Evolutionary conservation across 2,888 invertebrate genomes (phyloP).

Genomic region (Dugesia japonica): DNA sequence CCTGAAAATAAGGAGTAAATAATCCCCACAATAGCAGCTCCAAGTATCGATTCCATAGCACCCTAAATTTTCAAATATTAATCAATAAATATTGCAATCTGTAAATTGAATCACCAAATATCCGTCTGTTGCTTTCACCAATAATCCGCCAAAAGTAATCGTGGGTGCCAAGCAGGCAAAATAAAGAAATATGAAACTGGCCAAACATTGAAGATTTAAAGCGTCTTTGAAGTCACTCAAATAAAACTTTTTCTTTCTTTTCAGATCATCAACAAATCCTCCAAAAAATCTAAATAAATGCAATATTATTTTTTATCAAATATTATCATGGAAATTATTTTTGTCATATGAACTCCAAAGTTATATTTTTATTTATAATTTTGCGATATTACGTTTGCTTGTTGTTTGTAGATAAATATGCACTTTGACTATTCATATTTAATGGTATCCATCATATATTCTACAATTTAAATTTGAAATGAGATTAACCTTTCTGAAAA

Average conservation of each 20-base stretch:
- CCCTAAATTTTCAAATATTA: conserved; percentile 42
- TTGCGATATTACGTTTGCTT: too few species aligned
- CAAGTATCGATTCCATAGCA: conserved; percentile 52
- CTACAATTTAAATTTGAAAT: too few species aligned
- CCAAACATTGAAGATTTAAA: conserved; percentile 68
- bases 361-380: too few species aligned
- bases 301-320: too few species aligned
- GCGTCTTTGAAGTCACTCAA: conserved; percentile 72
- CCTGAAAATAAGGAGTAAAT: conserved; percentile 47
- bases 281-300: conserved; percentile 60
- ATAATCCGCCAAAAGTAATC: conserved; percentile 84
- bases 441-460: too few species aligned
- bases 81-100: background rate
- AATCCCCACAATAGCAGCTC: conserved; percentile 49
- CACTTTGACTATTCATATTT: too few species aligned
- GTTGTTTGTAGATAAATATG: too few species aligned
- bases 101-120: conserved; percentile 26
- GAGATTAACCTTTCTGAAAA: too few species aligned
- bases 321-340: too few species aligned
- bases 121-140: conserved; percentile 51
- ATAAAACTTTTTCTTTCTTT: conserved; percentile 60
- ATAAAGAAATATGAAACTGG: conserved; percentile 86
- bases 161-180: conserved; percentile 85
- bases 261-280: conserved; percentile 71
- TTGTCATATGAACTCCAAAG: too few species aligned